Percentiles rank a stretch among this genome's conserved stretches.
phyloP scores from a whole-genome alignment of 2,113 vertebrate genomes.

The Cromileptes altivelis region DNA sequence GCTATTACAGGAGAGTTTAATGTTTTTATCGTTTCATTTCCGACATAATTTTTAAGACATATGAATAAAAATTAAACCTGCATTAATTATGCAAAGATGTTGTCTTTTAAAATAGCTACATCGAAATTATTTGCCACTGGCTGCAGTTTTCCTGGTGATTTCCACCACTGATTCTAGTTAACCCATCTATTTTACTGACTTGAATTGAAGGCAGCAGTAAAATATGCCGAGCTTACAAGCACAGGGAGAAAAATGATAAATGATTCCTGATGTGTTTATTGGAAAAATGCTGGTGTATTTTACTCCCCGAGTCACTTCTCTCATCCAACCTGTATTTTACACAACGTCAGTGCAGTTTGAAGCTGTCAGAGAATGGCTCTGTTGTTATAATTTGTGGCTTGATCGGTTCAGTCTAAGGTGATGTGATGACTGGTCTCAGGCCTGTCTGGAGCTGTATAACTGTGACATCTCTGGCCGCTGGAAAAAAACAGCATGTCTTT shows the following conservation, averaged over 20 bases:
- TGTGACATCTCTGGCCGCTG: slow-evolving; percentile 4
- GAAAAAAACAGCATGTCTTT: slow-evolving; percentile 7
- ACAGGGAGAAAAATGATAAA: slow-evolving; percentile 56
- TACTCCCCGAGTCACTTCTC: slow-evolving; percentile 39
- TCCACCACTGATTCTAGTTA: slow-evolving; percentile 8
- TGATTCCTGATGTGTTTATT: slow-evolving; percentile 67
- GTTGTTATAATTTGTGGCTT: slow-evolving; percentile 42
- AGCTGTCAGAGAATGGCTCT: slow-evolving; percentile 28
- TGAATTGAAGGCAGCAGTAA: slow-evolving; percentile 55
- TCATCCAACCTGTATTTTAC: slow-evolving; percentile 60
- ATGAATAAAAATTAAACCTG: not conserved
- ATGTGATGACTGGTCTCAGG: slow-evolving; percentile 48
- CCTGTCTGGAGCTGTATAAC: slow-evolving; percentile 13
- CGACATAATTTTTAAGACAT: not conserved
- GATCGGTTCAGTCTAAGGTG: slow-evolving; percentile 51
- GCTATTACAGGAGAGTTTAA: not conserved
- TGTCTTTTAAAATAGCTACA: not conserved
- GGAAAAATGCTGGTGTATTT: slow-evolving; percentile 48
- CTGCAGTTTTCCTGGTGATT: slow-evolving; percentile 22
- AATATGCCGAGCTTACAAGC: slow-evolving; percentile 28
- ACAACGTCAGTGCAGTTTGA: not conserved
- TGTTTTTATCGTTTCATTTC: not conserved
- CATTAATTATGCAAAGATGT: not conserved
- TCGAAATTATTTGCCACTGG: not conserved
- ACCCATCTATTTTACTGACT: slow-evolving; percentile 36